phyloP scores from a whole-genome alignment of 2,797 vertebrate genomes.

The Capromys pilorides region DNA sequence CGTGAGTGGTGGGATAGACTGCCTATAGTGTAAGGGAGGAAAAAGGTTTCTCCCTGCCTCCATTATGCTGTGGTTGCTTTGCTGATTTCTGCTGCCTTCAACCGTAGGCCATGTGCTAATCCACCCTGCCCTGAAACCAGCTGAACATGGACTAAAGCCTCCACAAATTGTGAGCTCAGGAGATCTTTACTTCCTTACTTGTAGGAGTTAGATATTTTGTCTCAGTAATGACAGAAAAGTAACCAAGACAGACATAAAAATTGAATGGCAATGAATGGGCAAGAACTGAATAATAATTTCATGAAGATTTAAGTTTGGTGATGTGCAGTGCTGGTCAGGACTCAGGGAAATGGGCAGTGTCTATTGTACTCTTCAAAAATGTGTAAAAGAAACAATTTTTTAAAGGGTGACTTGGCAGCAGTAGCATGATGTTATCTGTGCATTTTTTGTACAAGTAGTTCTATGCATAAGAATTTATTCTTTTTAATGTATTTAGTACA shows the following conservation, averaged over 20 bases:
- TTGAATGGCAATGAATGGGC: not conserved
- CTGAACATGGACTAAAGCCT: too few relatives aligned
- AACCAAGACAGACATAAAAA: not conserved
- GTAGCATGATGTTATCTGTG: slow-evolving; percentile 15
- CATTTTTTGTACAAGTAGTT: not conserved
- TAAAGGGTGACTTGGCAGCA: not conserved
- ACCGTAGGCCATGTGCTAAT: too few relatives aligned
- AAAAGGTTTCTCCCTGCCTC: too few relatives aligned
- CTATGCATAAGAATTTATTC: not conserved
- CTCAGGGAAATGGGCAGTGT: not conserved
- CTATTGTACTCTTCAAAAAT: not conserved
- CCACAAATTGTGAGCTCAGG: too few relatives aligned
- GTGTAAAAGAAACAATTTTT: not conserved
- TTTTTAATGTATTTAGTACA: not conserved
- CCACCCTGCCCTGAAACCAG: too few relatives aligned
- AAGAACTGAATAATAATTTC: not conserved
- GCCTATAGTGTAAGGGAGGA: too few relatives aligned
- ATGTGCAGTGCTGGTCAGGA: not conserved
- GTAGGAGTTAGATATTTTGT: too few relatives aligned
- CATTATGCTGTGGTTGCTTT: too few relatives aligned
- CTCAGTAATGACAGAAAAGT: too few relatives aligned
- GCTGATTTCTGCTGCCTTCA: too few relatives aligned
- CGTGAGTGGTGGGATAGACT: too few relatives aligned
- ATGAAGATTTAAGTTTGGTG: not conserved
- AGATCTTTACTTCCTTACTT: too few relatives aligned